Conservation (phyloP, 1,140 invertebrate species). For the Kradibia gibbosae region DNA sequence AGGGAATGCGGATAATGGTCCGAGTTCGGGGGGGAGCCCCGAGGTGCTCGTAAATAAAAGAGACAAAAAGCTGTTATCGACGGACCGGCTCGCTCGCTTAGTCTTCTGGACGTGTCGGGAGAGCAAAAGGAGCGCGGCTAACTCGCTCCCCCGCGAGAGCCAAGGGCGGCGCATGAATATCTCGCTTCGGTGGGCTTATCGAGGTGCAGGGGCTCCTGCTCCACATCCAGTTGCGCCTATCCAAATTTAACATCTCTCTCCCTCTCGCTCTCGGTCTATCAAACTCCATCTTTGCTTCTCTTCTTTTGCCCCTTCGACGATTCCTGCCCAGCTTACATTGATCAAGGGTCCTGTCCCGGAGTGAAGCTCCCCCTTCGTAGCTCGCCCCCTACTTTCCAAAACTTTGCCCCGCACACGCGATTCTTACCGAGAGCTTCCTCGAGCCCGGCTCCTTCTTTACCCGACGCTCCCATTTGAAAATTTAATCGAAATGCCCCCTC, state of each 20-base stretch:
- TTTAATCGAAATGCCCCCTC: too few relatives aligned
- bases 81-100: background rate
- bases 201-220: background rate
- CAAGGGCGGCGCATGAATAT: background rate
- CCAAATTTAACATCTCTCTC: constrained; percentile 63
- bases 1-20: background rate
- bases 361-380: constrained; percentile 15
- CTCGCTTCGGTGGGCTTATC: background rate
- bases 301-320: background rate
- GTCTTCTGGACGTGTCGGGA: background rate
- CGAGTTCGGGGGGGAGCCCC: background rate
- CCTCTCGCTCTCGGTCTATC: background rate
- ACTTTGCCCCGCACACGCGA: background rate
- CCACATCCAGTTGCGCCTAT: constrained; percentile 29
- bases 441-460: background rate
- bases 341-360: constrained; percentile 58
- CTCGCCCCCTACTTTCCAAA: background rate
- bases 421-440: constrained; percentile 6
- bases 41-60: constrained; percentile 14
- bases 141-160: background rate
- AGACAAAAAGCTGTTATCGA: constrained; percentile 26
- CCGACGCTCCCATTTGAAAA: too few relatives aligned
- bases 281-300: background rate
- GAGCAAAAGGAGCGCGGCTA: background rate
- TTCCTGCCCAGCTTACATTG: constrained; percentile 47